phyloP scores from a whole-genome alignment of 2,113 vertebrate species.

The Chauna torquata region DNA sequence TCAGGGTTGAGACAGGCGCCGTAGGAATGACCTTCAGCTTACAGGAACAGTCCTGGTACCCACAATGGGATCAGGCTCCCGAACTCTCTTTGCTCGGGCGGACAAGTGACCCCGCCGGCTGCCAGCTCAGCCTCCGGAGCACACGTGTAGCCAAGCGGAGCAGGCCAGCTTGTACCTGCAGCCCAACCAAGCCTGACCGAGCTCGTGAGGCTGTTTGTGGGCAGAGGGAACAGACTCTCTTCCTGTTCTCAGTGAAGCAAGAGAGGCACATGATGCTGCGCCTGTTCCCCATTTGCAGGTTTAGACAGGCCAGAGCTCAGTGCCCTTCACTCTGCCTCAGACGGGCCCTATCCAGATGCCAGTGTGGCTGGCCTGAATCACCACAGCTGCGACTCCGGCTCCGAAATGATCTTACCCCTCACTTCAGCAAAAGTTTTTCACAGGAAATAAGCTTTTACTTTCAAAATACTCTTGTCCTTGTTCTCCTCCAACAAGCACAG shows the following conservation, averaged over 20 bases:
- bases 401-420: neutral
- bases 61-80: neutral
- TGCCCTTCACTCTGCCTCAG: neutral
- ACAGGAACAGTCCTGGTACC: neutral
- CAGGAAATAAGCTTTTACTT: slow-evolving; percentile 62
- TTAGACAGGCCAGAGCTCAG: neutral
- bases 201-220: neutral
- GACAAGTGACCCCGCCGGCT: neutral
- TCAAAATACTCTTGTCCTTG: slow-evolving; percentile 13
- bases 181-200: neutral
- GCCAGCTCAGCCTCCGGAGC: neutral
- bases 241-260: neutral
- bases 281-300: neutral
- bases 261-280: neutral
- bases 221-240: neutral
- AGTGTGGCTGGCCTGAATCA: neutral
- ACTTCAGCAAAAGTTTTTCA: neutral
- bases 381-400: neutral
- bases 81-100: neutral
- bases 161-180: neutral
- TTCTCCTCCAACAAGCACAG: slow-evolving; percentile 21
- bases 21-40: neutral
- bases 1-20: neutral
- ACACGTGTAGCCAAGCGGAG: neutral
- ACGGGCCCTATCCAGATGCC: neutral